A percentile compares a stretch with the other conserved stretches of the same genome.
Evolutionary conservation across 2,797 vertebrate species (phyloP).

Genomic region (Phoeniculus purpureus): DNA sequence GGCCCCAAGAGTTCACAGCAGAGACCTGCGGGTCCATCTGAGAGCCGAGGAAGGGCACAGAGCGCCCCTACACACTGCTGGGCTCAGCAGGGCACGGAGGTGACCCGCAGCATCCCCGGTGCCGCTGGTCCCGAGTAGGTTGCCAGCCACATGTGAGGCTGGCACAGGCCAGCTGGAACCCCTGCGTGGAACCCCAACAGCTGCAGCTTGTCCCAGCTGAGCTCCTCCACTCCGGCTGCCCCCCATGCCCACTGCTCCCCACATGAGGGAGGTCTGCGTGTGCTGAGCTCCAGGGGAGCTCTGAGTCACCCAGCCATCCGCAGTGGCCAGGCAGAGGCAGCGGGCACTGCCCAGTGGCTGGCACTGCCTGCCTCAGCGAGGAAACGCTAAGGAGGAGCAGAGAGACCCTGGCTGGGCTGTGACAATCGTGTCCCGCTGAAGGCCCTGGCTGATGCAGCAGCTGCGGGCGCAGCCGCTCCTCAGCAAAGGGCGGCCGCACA

Average conservation of each 20-base stretch:
- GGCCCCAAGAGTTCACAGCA: neutral
- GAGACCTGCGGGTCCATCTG: neutral
- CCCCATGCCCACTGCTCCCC: neutral
- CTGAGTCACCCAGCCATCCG: fast-evolving
- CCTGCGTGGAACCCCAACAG: fast-evolving
- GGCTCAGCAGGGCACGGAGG: neutral
- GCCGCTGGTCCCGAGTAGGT: fast-evolving
- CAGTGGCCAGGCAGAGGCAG: fast-evolving
- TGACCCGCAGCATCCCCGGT: fast-evolving
- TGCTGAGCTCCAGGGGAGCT: neutral
- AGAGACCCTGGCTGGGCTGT: neutral
- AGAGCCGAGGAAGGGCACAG: neutral
- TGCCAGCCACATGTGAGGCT: fast-evolving
- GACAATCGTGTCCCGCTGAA: neutral
- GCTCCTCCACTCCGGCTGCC: neutral
- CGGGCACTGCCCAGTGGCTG: neutral
- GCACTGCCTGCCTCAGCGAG: neutral
- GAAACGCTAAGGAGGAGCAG: neutral
- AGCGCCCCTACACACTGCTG: fast-evolving
- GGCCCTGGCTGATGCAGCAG: neutral
- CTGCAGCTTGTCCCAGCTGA: fast-evolving
- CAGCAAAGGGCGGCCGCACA: neutral
- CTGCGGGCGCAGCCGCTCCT: neutral
- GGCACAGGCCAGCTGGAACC: neutral
- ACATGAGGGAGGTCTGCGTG: fast-evolving